These are phyloP conservation scores for Scartelaos histophorus DNA, from an alignment of 2,113 vertebrate species.

Conservation along the genomic window DNA sequence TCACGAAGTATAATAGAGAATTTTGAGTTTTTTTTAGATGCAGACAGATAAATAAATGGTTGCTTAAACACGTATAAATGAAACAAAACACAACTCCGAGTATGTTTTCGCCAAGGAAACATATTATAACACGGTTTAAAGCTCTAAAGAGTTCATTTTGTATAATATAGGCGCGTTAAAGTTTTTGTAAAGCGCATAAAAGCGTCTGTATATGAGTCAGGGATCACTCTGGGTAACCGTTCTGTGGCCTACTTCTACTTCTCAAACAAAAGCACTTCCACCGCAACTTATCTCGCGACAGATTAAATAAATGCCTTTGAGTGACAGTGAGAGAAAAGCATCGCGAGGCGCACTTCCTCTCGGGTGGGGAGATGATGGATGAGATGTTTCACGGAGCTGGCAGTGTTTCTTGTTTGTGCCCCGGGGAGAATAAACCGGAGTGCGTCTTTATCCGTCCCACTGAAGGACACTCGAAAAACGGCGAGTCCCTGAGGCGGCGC, in stretches of 20 bases:
- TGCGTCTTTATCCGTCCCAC: not conserved
- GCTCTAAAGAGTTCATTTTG: too few relatives aligned
- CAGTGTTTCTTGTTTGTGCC: not conserved
- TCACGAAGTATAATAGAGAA: too few relatives aligned
- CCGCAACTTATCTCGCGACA: not conserved
- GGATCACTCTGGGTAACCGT: not conserved
- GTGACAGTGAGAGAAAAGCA: not conserved
- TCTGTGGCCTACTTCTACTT: constrained; percentile 33
- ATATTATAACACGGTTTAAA: too few relatives aligned
- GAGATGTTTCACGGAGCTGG: not conserved
- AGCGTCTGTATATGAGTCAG: constrained; percentile 17
- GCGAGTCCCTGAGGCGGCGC: not conserved
- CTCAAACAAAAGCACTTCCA: constrained; percentile 21
- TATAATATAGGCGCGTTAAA: too few relatives aligned
- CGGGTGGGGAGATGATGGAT: not conserved
- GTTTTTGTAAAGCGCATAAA: too few relatives aligned
- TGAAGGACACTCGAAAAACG: not conserved
- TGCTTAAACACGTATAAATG: too few relatives aligned
- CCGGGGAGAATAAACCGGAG: not conserved
- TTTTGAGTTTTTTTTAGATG: too few relatives aligned
- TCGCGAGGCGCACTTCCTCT: not conserved
- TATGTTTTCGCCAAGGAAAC: too few relatives aligned
- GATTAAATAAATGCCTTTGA: constrained; percentile 10
- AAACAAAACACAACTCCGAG: too few relatives aligned
- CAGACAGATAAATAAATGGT: too few relatives aligned